Evolutionary conservation across 2,888 invertebrate species (phyloP), one percentile per base, ranked within the genome.

Genomic region (Ctena decussata): DNA sequence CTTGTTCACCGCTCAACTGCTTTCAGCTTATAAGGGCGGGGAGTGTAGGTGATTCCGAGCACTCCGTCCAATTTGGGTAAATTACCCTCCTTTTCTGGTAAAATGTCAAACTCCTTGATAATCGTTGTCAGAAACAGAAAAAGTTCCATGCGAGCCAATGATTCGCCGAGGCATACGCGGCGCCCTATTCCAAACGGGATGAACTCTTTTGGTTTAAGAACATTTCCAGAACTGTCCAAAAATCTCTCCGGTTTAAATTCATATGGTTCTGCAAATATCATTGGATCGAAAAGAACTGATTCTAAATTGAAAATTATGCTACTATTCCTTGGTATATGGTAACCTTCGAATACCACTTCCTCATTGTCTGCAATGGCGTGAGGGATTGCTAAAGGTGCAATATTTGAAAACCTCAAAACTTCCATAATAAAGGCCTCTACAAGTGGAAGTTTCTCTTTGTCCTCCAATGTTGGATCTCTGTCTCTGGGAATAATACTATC

Each of bases 401-500:
- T 94, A 71, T 94, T 94, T 77, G 93, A 94, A 15, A 94, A 85
- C 37, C 95, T 90, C 85, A 95, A 94, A 60, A 94, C 92, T 78
- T 95, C 95, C 84, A 91, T 60, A 75, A 93, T 72, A 32, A 85
- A 70, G 0, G 89, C 89, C 24, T 82, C 77, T 18, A 80, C 60
- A 71, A 80, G 90, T 18, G 82, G 89, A 35, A 86, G 37, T 15
- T 77, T 37, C 35, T 44, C 35, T 24, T 73, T 80, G 73, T 89
- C 89, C n/a, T 41, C 32, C 60, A 84, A 32, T 1, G 32, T 30
- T 2, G 82, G 79, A 6, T 35, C 15, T 37, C 86, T 32, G n/a
- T 72, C 71, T 24, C 41, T 18, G 3, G 81, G 84, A n/a, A 87
- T 57, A 24, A 73, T 27, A 27, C 46, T n/a, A 27, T 41, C 37